phyloP scores from a whole-genome alignment of 2,797 vertebrate genomes.

The Anabacerthia variegaticeps region DNA sequence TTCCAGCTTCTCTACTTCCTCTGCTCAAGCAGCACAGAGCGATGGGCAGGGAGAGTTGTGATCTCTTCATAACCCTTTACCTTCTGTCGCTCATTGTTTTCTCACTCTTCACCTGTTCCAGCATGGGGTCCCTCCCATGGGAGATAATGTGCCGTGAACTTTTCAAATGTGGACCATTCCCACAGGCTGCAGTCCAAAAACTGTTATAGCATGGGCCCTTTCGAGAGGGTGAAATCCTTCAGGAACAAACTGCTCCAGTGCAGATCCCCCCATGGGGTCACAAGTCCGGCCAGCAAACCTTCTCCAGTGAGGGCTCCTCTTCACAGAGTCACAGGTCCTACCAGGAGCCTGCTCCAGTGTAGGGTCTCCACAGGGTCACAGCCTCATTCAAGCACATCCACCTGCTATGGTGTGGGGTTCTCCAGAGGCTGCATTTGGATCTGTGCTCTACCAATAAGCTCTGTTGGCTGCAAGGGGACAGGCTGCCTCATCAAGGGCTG shows the following conservation, averaged over 20 bases:
- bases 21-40: too few species aligned
- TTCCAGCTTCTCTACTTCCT: background rate
- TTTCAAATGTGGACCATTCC: background rate
- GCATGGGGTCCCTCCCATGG: accelerated
- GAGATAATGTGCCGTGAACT: background rate
- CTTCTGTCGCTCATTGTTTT: background rate
- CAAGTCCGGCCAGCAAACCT: background rate
- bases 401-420: background rate
- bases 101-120: background rate
- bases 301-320: background rate
- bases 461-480: background rate
- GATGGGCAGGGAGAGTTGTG: accelerated
- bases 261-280: background rate
- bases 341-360: accelerated
- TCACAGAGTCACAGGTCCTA: background rate
- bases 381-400: background rate
- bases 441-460: background rate
- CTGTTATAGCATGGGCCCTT: background rate
- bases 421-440: background rate
- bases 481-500: background rate
- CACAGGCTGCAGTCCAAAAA: background rate
- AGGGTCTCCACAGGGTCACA: background rate
- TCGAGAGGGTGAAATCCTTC: background rate
- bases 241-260: background rate
- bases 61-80: background rate